Conservation (phyloP, 1,140 invertebrate genomes). For the Penaeus vannamei region DNA sequence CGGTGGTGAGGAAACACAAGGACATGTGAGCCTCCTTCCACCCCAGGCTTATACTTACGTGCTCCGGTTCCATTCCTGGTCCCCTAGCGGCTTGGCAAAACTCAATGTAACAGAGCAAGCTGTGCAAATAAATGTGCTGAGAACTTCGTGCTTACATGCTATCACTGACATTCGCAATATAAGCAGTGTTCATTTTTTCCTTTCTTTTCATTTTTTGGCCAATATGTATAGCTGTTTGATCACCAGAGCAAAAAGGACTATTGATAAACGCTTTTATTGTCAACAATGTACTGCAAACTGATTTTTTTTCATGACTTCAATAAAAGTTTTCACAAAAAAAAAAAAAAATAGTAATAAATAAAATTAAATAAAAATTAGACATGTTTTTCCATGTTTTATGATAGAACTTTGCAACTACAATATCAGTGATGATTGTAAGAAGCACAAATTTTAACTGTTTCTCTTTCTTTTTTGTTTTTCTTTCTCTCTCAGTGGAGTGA, state of each 20-base stretch:
- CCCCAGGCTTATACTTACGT: conserved; percentile 53
- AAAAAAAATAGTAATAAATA: not conserved
- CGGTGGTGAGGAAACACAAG: conserved; percentile 58
- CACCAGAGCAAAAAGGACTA: conserved; percentile 36
- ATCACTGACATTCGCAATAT: conserved; percentile 52
- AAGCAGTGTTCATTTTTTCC: conserved; percentile 52
- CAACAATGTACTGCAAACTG: conserved; percentile 9
- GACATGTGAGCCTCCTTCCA: conserved; percentile 49
- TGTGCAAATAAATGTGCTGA: conserved; percentile 63
- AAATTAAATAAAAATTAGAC: conserved; percentile 16
- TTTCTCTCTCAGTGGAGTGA: conserved; percentile 3
- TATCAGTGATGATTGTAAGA: conserved; percentile 48
- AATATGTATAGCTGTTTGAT: conserved; percentile 25
- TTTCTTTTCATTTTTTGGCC: not conserved
- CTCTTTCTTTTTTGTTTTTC: conserved; percentile 16
- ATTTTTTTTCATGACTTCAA: not conserved
- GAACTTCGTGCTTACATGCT: conserved; percentile 60
- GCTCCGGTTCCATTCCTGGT: conserved; percentile 10
- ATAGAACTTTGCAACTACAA: conserved; percentile 53
- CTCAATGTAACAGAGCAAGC: conserved; percentile 57
- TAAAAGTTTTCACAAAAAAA: not conserved
- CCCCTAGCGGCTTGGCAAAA: conserved; percentile 43
- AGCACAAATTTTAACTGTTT: conserved; percentile 44
- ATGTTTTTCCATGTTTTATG: conserved; percentile 44
- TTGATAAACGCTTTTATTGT: conserved; percentile 38